phyloP scores from a whole-genome alignment of 2,113 vertebrate species.

The Scatophagus argus region DNA sequence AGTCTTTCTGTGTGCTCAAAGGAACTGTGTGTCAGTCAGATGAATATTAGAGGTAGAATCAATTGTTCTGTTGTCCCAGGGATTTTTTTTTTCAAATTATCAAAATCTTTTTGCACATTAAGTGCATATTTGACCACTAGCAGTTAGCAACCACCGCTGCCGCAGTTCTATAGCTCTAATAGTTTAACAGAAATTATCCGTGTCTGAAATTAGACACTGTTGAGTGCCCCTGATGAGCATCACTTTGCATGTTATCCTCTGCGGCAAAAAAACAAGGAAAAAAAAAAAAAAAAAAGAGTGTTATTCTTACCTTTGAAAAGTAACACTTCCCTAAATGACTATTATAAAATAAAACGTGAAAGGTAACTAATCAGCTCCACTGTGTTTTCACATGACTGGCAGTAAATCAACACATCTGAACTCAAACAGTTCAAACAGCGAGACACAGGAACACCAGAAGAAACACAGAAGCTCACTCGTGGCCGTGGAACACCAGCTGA shows the following conservation, averaged over 20 bases:
- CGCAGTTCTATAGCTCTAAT: not conserved
- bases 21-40: not conserved
- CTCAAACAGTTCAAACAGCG: not conserved
- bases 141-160: not conserved
- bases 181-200: not conserved
- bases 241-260: too few relatives aligned
- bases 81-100: not conserved
- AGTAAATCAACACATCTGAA: not conserved
- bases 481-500: conserved; percentile 94
- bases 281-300: too few relatives aligned
- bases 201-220: too few relatives aligned
- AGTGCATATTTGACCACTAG: too few relatives aligned
- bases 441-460: not conserved
- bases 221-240: too few relatives aligned
- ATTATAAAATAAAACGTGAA: not conserved
- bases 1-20: not conserved
- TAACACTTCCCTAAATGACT: not conserved
- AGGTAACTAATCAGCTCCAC: too few relatives aligned
- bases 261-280: too few relatives aligned
- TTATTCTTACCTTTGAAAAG: not conserved
- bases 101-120: too few relatives aligned
- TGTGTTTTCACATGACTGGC: not conserved
- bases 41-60: not conserved
- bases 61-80: not conserved
- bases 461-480: conserved; percentile 87